Conservation (phyloP, 2,113 vertebrate species). For the Neogale vison region DNA sequence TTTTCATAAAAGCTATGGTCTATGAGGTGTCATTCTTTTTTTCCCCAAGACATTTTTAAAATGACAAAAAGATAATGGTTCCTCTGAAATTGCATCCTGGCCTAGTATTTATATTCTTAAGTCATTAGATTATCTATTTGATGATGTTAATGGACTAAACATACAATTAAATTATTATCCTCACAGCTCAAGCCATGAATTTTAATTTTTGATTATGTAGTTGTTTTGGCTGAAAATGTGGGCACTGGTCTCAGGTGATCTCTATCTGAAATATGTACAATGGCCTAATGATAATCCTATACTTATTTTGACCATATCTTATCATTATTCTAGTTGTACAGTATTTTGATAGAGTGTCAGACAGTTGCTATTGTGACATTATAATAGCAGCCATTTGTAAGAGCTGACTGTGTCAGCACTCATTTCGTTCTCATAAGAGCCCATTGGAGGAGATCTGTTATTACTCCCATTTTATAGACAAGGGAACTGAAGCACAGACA, state of each 20-base stretch:
- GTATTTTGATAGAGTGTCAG: neutral
- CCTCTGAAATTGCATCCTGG: neutral
- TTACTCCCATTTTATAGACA: neutral
- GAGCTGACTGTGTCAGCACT: neutral
- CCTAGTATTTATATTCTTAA: neutral
- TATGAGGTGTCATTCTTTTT: neutral
- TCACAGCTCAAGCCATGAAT: neutral
- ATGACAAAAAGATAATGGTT: neutral
- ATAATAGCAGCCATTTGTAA: neutral
- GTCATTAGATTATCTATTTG: neutral
- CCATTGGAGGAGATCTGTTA: neutral
- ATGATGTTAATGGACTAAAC: neutral
- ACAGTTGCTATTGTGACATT: neutral
- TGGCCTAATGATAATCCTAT: neutral
- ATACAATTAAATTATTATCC: slow-evolving; percentile 32
- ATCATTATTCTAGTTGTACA: neutral
- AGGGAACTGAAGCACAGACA: slow-evolving; percentile 39
- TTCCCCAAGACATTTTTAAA: neutral
- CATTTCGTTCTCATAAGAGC: neutral
- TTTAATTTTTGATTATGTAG: neutral
- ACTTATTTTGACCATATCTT: neutral
- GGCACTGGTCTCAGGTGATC: neutral
- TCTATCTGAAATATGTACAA: neutral
- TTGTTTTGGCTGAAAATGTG: neutral
- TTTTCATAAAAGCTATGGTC: neutral